Base-by-base conservation (phyloP, 1,140 invertebrate species). In the Pseudomyrmex concolor region DNA sequence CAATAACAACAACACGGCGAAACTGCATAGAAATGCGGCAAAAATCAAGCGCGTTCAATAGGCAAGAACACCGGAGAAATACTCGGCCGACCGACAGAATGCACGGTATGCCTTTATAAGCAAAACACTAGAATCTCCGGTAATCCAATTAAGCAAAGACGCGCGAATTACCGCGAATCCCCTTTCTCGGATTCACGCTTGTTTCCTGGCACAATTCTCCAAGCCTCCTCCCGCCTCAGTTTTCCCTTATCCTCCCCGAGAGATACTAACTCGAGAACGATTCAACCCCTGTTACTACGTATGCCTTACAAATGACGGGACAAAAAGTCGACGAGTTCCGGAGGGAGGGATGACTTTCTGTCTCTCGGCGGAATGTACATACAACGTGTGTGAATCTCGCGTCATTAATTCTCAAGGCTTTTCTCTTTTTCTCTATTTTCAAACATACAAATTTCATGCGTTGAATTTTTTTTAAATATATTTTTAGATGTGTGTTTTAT, bases 121-220 rank as follows among this genome's bases (percentile, higher is more conserved):
- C 83, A 89, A 89, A 89, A 89, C 73, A 89, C 60, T 67, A 84
- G 83, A 89, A 89, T 89, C 74, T 83, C 86, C 60, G 70, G 84
- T 89, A 89, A 89, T 89, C 86, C 87, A 89, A 89, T 89, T 89
- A 89, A 64, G 63, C 87, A 85, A 77, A 85, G 85, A 87, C 84
- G 66, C 85, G 72, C 54, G 85, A 87, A 84, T 88, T 82, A 88
- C 86, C 85, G 76, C 85, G 77, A 74, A 86, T 84, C 74, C 82
- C 68, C 81, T 76, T 66, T 74, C 78, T 70, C 60, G 70, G 54
- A 70, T 80, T 59, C 51, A 70, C 85, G 60, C 83, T 82, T 77
- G 78, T 84, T 77, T 71, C 68, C 55, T 48, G 59, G 17, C 68
- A 51, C 70, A 73, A 73, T 74, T 70, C 77, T 54, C 50, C 55